Conservation (phyloP, 2,888 invertebrate genomes). For the Heteromurus nitidus region DNA sequence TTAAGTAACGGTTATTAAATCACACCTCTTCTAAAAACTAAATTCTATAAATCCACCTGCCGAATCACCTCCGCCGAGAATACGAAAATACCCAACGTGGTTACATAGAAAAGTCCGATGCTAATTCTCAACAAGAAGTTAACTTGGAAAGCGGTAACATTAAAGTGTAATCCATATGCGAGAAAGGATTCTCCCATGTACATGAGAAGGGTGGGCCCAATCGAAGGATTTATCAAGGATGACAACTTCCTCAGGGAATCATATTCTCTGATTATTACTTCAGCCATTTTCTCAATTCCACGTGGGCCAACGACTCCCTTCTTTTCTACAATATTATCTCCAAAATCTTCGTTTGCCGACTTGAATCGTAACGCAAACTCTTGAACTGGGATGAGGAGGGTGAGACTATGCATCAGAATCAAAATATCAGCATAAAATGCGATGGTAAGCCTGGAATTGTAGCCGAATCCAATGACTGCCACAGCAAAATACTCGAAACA, state of each 20-base stretch:
- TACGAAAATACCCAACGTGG: background rate
- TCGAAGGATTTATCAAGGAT: background rate
- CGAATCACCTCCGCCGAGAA: conserved; percentile 6
- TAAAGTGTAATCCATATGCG: background rate
- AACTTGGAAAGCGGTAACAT: background rate
- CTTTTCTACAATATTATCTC: background rate
- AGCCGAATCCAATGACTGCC: background rate
- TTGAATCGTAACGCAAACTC: background rate
- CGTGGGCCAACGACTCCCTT: background rate
- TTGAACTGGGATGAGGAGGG: background rate
- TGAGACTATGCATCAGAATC: background rate
- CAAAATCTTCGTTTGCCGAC: background rate
- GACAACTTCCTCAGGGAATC: background rate
- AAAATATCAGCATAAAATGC: background rate
- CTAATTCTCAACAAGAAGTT: background rate
- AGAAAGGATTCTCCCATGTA: conserved; percentile 26
- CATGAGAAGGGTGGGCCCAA: conserved; percentile 1
- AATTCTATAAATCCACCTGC: too few species aligned
- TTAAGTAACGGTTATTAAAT: background rate
- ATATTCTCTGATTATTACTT: background rate
- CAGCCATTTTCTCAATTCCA: background rate
- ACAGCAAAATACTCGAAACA: background rate
- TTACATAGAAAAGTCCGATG: background rate
- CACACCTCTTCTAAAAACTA: too few species aligned
- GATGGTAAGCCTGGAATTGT: background rate